phyloP scores from a whole-genome alignment of 2,113 vertebrate genomes.

The Gambusia holbrooki region DNA sequence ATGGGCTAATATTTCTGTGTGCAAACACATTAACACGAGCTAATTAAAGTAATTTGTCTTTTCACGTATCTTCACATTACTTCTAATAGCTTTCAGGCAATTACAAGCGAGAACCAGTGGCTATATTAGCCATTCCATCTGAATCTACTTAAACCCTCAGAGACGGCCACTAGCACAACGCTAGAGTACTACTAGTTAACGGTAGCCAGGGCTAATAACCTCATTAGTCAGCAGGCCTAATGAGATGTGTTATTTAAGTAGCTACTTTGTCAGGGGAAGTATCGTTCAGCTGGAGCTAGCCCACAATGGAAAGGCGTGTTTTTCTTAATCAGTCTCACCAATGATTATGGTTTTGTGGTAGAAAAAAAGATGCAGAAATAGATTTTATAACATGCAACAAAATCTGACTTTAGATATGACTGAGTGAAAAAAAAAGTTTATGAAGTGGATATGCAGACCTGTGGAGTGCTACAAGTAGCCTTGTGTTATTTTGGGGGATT shows the following conservation, averaged over 20 bases:
- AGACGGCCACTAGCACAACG: constrained; percentile 45
- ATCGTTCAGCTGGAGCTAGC: constrained; percentile 32
- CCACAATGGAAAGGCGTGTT: constrained; percentile 1
- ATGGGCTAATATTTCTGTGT: constrained; percentile 57
- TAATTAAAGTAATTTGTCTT: constrained; percentile 77
- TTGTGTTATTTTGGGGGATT: background rate
- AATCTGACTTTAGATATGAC: background rate
- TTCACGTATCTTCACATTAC: constrained; percentile 74
- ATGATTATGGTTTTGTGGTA: background rate
- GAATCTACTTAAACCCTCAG: constrained; percentile 49
- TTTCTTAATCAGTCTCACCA: constrained; percentile 8
- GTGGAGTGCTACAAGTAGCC: background rate
- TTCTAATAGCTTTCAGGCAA: constrained; percentile 70
- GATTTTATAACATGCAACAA: constrained; percentile 8
- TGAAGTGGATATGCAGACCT: background rate
- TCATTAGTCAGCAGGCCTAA: constrained; percentile 75
- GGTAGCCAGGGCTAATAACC: constrained; percentile 65
- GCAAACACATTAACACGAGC: constrained; percentile 70
- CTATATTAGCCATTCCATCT: constrained; percentile 60
- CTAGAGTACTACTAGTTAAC: constrained; percentile 64
- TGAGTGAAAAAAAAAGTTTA: background rate
- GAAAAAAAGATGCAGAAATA: background rate
- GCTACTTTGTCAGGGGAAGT: constrained; percentile 49
- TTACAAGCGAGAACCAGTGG: constrained; percentile 63
- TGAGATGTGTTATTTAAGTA: constrained; percentile 71